Conservation (phyloP, 2,888 invertebrate genomes). For the Aporophyla nigra region DNA sequence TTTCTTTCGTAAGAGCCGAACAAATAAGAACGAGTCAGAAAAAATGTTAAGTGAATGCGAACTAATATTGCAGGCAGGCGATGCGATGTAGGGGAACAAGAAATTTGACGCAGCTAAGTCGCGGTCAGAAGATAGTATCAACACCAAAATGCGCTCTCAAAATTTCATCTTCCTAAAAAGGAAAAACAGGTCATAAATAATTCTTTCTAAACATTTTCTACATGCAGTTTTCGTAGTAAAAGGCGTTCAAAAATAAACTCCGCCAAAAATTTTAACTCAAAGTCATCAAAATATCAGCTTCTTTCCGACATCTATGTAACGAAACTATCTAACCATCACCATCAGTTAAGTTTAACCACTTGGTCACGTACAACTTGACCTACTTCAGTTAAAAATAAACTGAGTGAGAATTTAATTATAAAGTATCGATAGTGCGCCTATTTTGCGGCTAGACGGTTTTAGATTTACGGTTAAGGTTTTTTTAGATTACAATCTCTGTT, state of each 20-base stretch:
- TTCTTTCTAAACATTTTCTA: background rate
- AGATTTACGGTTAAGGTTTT: conserved; percentile 45
- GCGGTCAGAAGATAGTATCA: too few species aligned
- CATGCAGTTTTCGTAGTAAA: background rate
- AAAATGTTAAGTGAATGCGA: too few species aligned
- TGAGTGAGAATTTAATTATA: conserved; percentile 59
- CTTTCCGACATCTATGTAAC: conserved; percentile 20
- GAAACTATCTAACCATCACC: conserved; percentile 36
- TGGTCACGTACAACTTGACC: conserved; percentile 59
- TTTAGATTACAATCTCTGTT: conserved; percentile 29
- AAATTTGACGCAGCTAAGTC: too few species aligned
- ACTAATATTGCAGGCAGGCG: too few species aligned
- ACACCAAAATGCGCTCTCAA: background rate
- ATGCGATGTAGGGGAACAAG: too few species aligned
- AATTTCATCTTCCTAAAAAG: background rate
- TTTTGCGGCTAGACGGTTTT: conserved; percentile 49
- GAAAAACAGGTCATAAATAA: background rate
- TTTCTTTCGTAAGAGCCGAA: too few species aligned
- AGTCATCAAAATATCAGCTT: conserved; percentile 3
- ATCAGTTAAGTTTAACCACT: conserved; percentile 43
- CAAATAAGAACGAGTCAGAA: too few species aligned
- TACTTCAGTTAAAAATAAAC: conserved; percentile 60
- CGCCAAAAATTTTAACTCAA: background rate
- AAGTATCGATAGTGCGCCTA: conserved; percentile 55
- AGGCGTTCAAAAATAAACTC: conserved; percentile 1